A percentile compares a stretch with the other conserved stretches of the same genome.
These are phyloP conservation scores for Leptatherina wallacei DNA, from an alignment of 2,797 vertebrate genomes.

Conservation along the genomic window DNA sequence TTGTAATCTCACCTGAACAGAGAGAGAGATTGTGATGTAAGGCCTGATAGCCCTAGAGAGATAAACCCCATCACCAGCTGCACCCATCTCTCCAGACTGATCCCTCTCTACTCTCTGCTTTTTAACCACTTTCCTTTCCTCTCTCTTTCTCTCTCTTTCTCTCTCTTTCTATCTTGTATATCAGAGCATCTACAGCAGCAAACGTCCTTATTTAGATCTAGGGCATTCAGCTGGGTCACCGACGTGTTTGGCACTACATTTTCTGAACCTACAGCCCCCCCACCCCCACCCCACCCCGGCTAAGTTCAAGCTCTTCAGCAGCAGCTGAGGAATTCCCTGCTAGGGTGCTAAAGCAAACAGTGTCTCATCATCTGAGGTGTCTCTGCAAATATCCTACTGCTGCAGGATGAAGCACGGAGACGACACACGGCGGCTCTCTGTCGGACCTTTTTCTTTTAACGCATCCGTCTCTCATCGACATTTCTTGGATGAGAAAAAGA, in stretches of 20 bases:
- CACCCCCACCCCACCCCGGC: conserved; percentile 51
- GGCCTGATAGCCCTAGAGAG: conserved; percentile 64
- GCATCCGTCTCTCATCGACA: conserved; percentile 31
- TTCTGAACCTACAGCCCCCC: conserved; percentile 54
- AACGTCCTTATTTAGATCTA: conserved; percentile 51
- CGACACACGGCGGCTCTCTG: conserved; percentile 34
- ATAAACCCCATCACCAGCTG: conserved; percentile 91
- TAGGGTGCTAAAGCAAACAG: conserved; percentile 90
- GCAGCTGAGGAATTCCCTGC: conserved; percentile 87
- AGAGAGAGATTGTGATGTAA: conserved; percentile 54
- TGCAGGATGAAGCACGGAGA: conserved; percentile 44
- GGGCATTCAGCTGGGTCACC: conserved; percentile 33
- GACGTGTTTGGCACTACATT: conserved; percentile 54
- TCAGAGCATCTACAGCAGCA: conserved; percentile 51
- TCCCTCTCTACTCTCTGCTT: conserved; percentile 59
- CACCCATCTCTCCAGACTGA: conserved; percentile 86
- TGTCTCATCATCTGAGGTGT: conserved; percentile 78
- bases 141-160: conserved; percentile 18
- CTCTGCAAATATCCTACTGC: conserved; percentile 74
- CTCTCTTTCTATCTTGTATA: conserved; percentile 5
- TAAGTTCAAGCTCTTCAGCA: conserved; percentile 78
- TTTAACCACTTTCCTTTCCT: conserved; percentile 23
- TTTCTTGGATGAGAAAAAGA: conserved; percentile 36
- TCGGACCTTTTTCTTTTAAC: neutral
- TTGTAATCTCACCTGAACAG: conserved; percentile 36